Evolutionary conservation across 1,140 invertebrate species (phyloP).

Genomic region (Lordiphosa stackelbergi): DNA sequence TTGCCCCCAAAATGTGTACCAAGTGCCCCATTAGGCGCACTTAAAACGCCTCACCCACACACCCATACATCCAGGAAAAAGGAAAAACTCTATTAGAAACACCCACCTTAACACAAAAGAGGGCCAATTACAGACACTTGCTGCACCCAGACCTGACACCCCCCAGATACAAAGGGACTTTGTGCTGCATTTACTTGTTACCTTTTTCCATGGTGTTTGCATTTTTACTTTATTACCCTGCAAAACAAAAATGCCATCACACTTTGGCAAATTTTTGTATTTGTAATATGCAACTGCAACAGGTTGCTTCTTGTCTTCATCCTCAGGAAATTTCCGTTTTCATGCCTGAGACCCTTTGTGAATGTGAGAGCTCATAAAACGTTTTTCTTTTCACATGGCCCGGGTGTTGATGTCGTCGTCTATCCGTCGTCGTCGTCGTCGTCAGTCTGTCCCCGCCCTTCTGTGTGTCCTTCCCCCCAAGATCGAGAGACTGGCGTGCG

Average conservation of each 20-base stretch:
- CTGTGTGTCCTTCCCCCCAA: slow-evolving; percentile 35
- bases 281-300: slow-evolving; percentile 28
- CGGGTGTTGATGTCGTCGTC: slow-evolving; percentile 68
- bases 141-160: slow-evolving; percentile 17
- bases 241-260: slow-evolving; percentile 5
- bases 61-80: slow-evolving; percentile 19
- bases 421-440: slow-evolving; percentile 13
- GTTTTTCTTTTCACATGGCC: slow-evolving; percentile 70
- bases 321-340: slow-evolving; percentile 55
- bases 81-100: slow-evolving; percentile 59
- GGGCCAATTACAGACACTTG: slow-evolving; percentile 67
- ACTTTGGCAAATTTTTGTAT: slow-evolving; percentile 35
- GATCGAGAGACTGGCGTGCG: slow-evolving; percentile 53
- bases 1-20: slow-evolving; percentile 36
- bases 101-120: slow-evolving; percentile 36
- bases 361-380: slow-evolving; percentile 73
- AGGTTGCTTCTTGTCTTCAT: slow-evolving; percentile 59
- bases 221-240: slow-evolving; percentile 11
- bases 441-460: slow-evolving; percentile 19
- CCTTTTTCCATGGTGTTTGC: slow-evolving; percentile 11
- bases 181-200: slow-evolving; percentile 4
- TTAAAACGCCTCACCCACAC: slow-evolving; percentile 47
- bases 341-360: slow-evolving; percentile 53
- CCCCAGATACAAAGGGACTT: slow-evolving; percentile 8
- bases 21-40: slow-evolving; percentile 48